Evolutionary conservation across 2,888 invertebrate genomes (phyloP), one percentile per base, ranked within the genome.

Genomic region (Dryomyza anilis): DNA sequence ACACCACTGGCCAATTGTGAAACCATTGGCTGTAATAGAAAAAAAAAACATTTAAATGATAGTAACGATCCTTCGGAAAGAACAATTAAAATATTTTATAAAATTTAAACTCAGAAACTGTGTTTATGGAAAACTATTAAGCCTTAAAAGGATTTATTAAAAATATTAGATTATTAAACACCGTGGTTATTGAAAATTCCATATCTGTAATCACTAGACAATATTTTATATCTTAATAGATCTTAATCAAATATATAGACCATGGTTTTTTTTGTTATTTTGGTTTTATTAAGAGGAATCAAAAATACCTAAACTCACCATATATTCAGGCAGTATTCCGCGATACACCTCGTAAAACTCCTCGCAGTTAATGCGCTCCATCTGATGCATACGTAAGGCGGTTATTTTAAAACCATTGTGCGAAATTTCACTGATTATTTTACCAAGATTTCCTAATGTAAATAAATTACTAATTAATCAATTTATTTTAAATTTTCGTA

Each of bases 321-420:
- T 86, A 78, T 89, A 92, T 74, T 94, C 93, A 1, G 89, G 88
- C 39, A 94, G 86, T 59, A 95, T 92, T 1, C 95, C 95, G 80
- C 94, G 94, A 81, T 97, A 97, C 3, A 96, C 91, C 84, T 96
- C 96, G 76, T 92, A 89, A 84, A 96, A 96, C 80, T 96, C 95
- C 73, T 94, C 93, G 5, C 94, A 94, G 80, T 95, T 93, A 1
- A 90, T 87, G 68, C 89, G 89, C 73, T 92, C 93, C 73, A 97
- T 85, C 67, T 89, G 85, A 72, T 91, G 88, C 88, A 93, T 90
- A 81, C 92, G 90, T 67, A 96, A 84, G 0, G 93, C 94, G 0
- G 91, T 89, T 48, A 97, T 88, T 52, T 87, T 85, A 76, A 92
- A 96, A 1, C 91, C 90, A 63, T 88, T 88, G n/a, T 90, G 88